These are phyloP conservation scores for Pantherophis guttatus DNA, from an alignment of 2,113 vertebrate genomes.

Conservation along the genomic window DNA sequence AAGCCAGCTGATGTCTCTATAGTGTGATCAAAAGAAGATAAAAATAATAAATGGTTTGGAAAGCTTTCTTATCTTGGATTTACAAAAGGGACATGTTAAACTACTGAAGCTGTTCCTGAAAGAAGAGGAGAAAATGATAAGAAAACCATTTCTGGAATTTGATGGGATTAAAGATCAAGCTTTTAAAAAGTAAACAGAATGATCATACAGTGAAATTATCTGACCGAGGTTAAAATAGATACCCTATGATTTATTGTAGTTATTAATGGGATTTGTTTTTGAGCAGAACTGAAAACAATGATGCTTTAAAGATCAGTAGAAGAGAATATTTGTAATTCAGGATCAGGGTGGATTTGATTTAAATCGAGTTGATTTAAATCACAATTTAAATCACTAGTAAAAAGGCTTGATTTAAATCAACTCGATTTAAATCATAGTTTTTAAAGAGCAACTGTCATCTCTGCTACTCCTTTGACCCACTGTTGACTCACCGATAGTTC, in stretches of 20 bases:
- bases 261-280: neutral
- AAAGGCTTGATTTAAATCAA: no score
- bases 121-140: neutral
- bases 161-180: neutral
- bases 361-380: no score
- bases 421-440: no score
- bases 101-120: neutral
- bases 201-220: neutral
- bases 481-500: no score
- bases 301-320: neutral
- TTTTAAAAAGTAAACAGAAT: neutral
- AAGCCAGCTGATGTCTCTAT: neutral
- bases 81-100: neutral
- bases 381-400: no score
- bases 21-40: neutral
- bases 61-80: neutral
- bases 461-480: no score
- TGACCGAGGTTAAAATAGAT: neutral
- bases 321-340: neutral
- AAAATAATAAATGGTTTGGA: neutral
- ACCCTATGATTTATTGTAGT: neutral
- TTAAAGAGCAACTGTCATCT: no score
- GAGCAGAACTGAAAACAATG: neutral
- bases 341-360: neutral
- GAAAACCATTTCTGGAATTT: neutral